Evolutionary conservation across 2,113 vertebrate species (phyloP).

Genomic region (Tyto alba): DNA sequence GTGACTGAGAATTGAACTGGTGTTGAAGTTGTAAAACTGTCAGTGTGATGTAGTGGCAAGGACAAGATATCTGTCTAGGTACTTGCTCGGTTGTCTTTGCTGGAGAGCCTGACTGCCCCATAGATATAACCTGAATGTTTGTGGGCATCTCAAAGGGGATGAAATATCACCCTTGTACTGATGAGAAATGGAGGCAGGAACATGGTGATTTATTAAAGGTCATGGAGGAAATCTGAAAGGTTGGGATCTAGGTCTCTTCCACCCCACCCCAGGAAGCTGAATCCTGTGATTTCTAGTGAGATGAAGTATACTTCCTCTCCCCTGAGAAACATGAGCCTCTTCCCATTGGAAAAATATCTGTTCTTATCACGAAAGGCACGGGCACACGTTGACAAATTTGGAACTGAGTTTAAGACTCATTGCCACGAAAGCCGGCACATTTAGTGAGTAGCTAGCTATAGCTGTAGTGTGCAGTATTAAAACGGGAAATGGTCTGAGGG

Average conservation of each 20-base stretch:
- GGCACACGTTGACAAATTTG: neutral
- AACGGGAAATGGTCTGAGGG: neutral
- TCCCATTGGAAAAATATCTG: neutral
- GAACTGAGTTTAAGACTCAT: neutral
- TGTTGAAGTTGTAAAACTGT: neutral
- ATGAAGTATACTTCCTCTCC: neutral
- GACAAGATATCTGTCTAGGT: neutral
- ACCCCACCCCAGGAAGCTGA: neutral
- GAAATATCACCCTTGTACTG: neutral
- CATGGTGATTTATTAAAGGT: neutral
- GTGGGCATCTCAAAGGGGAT: neutral
- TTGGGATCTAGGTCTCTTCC: neutral
- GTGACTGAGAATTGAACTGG: neutral
- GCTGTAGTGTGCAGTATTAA: neutral
- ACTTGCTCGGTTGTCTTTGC: neutral
- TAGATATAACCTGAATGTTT: neutral
- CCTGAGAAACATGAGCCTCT: neutral
- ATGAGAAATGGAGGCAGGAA: neutral
- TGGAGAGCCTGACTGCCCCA: neutral
- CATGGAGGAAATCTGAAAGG: neutral
- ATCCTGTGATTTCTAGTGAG: neutral
- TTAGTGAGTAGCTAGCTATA: neutral
- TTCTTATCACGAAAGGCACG: neutral
- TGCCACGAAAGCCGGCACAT: neutral
- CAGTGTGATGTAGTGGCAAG: neutral